Evolutionary conservation across 2,113 vertebrate genomes (phyloP), one percentile per base, ranked within the genome.

Genomic region (Glaucidium brasilianum): DNA sequence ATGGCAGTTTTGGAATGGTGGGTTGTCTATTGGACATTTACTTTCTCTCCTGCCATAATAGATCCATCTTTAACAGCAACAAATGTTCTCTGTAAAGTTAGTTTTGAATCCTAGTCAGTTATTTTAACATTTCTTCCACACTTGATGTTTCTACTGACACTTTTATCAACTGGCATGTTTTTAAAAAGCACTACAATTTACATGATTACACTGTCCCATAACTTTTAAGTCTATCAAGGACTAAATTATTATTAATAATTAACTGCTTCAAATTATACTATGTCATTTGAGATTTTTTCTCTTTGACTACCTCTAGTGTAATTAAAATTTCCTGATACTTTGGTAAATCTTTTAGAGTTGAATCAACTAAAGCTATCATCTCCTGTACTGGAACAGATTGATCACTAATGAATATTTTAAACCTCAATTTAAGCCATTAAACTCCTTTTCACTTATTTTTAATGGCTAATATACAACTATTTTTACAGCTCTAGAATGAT

Each of bases 381-480:
- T 92, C 34, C 25, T 93, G 53, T 71, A 5, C 53, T 76, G 73
- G 39, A 95, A 88, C 50, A 94, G 34, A 85, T 80, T 29, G n/a
- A 23, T 45, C 49, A 92, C 26, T 95, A 96, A 96, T 93, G 83
- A 96, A 92, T 95, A 86, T 92, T 90, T 93, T 92, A 86, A 94
- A 90, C 82, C 26, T 86, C 47, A 88, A 34, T 96, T 94, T 95
- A 95, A 95, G 15, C 19, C 1, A 5, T 90, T 95, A 84, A 55
- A 81, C 11, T 92, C 8, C 10, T 77, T 93, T 95, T 92, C 45
- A 67, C 37, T 93, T 94, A 56, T 60, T 92, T 92, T 93, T 96
- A 94, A 80, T 79, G 39, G 47, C 43, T 91, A 75, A 96, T 71
- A 35, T 81, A 63, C 52, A 88, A 76, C 15, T 79, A 62, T 71